Evolutionary conservation across 2,113 vertebrate genomes (phyloP), one percentile per base, ranked within the genome.

Genomic region (Colistium nudipinnis): DNA sequence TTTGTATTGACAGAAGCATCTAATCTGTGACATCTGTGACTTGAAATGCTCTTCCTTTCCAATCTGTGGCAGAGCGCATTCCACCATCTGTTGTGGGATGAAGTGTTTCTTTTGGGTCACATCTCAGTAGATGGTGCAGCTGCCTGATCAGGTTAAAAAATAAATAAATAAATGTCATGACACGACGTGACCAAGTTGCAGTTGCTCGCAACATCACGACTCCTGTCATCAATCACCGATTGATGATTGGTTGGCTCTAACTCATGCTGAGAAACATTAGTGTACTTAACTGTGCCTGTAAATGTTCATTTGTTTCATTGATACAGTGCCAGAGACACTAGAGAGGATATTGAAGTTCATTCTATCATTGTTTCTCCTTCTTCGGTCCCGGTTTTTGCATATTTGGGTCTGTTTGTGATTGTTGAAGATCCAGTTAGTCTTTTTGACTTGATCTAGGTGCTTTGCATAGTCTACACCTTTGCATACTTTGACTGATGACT

Each of bases 241-340:
- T n/a, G n/a, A 6, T 11, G 20, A 24, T 25, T 13, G 20, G 2
- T 22, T 10, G 9, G 9, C 47, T 7, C 12, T 48, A 36, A 48
- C 44, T 45, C 14, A 59, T 59, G 44, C 39, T 48, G 25, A 48
- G 35, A 65, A 59, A 54, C 25, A 38, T 25, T 8, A 49, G 22
- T 27, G 52, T 70, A 22, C 28, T 60, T 64, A 4, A 20, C n/a
- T 36, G 35, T 12, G 16, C 14, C 28, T 38, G 16, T 55, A 6
- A 24, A 51, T 7, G 27, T 22, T 11, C 19, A 22, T 27, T 28
- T 51, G 33, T 36, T 39, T 28, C 39, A 43, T 48, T 41, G 13
- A 44, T 66, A 6, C 45, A 25, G 35, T 2, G n/a, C 22, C 33
- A 36, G 20, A 41, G 27, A 59, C n/a, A 35, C 17, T 59, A 4